Evolutionary conservation across 2,113 vertebrate genomes (phyloP), one percentile per base, ranked within the genome.

Genomic region (Syngnathus floridae): DNA sequence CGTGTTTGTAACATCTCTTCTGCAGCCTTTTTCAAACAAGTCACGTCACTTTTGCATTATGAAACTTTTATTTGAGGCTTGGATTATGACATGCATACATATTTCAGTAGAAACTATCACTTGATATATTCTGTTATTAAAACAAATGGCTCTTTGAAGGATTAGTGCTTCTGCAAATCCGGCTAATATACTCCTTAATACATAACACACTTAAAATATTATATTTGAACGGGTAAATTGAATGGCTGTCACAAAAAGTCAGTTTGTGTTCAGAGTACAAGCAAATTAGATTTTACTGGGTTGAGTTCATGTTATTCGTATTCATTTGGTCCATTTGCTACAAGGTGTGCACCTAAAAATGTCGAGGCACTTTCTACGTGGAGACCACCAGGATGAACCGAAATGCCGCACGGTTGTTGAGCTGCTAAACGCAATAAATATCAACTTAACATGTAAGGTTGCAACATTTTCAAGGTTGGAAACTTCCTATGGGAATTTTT

Each of bases 201-300:
- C 72, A 66, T 48, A 79, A 83, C 86, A 87, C 88, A 91, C 90
- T 90, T 82, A 86, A 91, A 91, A 91, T 91, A 88, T 81, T 88
- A 84, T 85, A 86, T 79, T 81, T 45, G 65, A 73, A 76, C 60
- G 49, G 89, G 65, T 70, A 41, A 76, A 71, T 79, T 88, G 84
- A 88, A 87, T 83, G 46, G 54, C 51, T 66, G 45, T 65, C 45
- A 55, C 69, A 61, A 64, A 63, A 35, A 56, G 7, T 35, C 4
- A 13, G 1, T 57, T 59, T 38, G 2, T 31, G 17, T 7, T 19
- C 22, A 11, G 9, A 26, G 51, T 16, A 8, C 58, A 60, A 61
- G 19, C 10, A 7, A 6, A 21, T 60, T 21, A 54, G 21, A 26
- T 54, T 54, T 48, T 2, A 19, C 46, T n/a, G 7, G 13, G 19